Evolutionary conservation across 1,140 invertebrate genomes (phyloP), one percentile per base, ranked within the genome.

Genomic region (Zaprionus capensis): DNA sequence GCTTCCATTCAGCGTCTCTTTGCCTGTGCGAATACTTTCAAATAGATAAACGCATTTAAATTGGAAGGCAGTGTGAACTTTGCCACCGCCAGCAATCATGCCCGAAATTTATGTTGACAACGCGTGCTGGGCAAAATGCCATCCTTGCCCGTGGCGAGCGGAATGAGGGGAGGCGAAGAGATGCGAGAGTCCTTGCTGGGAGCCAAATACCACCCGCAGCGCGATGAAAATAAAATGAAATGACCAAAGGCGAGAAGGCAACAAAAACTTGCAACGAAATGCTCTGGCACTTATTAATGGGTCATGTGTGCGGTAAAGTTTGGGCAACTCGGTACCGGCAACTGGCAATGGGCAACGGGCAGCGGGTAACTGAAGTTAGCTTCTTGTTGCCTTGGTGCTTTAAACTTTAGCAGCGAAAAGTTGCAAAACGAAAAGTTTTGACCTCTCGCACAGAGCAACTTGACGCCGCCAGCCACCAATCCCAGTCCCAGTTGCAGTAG

Each of bases 91-190:
- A 73, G 55, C 51, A 68, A 62, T 51, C 64, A 67, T 84, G 76
- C 53, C 36, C 73, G 71, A 87, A 86, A 86, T 86, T 87, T 86
- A 86, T 86, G 83, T 87, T 77, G 83, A 86, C 83, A 86, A 82
- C 80, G 67, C 72, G 82, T 86, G 80, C 83, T 81, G 82, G 78
- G 76, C 76, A 80, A 62, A 64, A 53, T 28, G 65, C 80, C 79
- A 78, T 38, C 55, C 24, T 20, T 12, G 41, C 20, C 2, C 9
- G 31, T 34, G 9, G 31, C 31, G 2, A 0, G 3, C 31, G 2
- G 31, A 11, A 9, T 34, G 31, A 22, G 20, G 15, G n/a, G 4
- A 44, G 5, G 14, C 11, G 7, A 12, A 17, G 1, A 58, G 36
- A n/a, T 0, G 5, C 15, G 4, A 46, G 24, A 12, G 17, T 31